phyloP scores from a whole-genome alignment of 2,113 vertebrate species.

The Morone chrysops region DNA sequence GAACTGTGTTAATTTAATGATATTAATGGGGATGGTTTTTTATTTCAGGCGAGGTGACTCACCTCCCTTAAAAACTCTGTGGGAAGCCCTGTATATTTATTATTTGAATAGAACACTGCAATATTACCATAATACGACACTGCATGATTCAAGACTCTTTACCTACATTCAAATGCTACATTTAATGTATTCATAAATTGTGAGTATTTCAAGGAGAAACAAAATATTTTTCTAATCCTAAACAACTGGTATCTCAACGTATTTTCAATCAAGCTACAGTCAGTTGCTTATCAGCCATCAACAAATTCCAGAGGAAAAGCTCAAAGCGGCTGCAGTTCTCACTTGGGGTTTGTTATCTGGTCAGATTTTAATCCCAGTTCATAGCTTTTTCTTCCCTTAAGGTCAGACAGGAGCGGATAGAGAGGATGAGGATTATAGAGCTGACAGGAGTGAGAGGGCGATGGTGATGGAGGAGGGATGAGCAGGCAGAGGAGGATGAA shows the following conservation, averaged over 20 bases:
- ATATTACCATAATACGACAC: not conserved
- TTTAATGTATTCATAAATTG: not conserved
- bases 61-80: too few species aligned
- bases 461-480: constrained; percentile 21
- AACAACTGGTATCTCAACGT: not conserved
- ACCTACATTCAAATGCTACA: not conserved
- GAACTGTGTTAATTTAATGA: not conserved
- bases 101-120: not conserved
- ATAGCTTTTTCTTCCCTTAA: constrained; percentile 53
- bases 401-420: constrained; percentile 50
- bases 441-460: constrained; percentile 33
- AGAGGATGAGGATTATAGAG: constrained; percentile 63
- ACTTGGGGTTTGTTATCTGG: constrained; percentile 55
- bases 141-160: not conserved
- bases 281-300: constrained; percentile 37
- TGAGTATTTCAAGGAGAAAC: not conserved
- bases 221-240: not conserved
- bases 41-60: not conserved
- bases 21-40: not conserved
- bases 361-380: constrained; percentile 66
- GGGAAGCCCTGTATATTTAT: not conserved
- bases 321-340: constrained; percentile 36
- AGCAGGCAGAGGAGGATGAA: constrained; percentile 11
- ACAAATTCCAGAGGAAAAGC: constrained; percentile 29
- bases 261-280: constrained; percentile 18